Conservation (phyloP, 1,140 invertebrate species). For the Microplitis mediator region DNA sequence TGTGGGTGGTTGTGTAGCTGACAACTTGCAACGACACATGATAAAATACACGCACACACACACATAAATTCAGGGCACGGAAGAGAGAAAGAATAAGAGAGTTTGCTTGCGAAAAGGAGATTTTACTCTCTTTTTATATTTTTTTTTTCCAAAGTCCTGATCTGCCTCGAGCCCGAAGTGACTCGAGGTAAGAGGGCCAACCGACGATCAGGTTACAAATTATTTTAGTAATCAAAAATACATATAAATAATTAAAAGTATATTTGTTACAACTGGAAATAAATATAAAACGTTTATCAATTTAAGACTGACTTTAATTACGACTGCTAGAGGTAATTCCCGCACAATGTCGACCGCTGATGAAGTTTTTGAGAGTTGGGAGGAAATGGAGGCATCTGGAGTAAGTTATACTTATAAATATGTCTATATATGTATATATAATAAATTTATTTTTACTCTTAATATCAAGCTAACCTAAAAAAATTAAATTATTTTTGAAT, state of each 20-base stretch:
- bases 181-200: background rate
- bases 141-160: background rate
- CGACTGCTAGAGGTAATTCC: background rate
- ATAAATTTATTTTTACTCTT: background rate
- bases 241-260: background rate
- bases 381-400: constrained; percentile 79
- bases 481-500: no score
- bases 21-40: background rate
- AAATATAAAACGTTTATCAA: background rate
- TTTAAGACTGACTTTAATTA: background rate
- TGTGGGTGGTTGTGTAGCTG: no score
- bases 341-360: constrained; percentile 61
- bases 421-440: background rate
- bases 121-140: background rate
- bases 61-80: background rate
- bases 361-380: constrained; percentile 79
- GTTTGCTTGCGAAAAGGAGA: background rate
- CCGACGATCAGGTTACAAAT: no score
- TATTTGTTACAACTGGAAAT: background rate
- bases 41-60: background rate
- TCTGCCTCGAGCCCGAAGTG: background rate
- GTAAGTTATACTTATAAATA: constrained; percentile 52
- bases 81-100: background rate
- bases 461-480: no score
- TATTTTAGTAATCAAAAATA: background rate